phyloP scores from a whole-genome alignment of 2,888 invertebrate species.

The Dolomedes plantarius region DNA sequence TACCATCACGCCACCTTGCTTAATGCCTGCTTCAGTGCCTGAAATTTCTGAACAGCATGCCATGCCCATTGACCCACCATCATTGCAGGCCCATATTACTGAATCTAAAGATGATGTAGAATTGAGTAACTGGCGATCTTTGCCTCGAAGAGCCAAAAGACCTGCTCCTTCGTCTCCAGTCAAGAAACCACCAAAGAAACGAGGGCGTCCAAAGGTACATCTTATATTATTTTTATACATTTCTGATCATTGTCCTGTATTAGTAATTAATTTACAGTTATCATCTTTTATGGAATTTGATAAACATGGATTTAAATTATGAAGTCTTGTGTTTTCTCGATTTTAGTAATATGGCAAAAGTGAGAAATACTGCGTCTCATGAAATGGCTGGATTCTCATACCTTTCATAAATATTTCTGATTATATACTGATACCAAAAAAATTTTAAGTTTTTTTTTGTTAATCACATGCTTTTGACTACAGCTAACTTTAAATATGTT shows the following conservation, averaged over 20 bases:
- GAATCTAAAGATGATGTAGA: constrained; percentile 43
- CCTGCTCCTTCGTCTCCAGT: constrained; percentile 46
- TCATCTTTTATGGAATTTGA: too few relatives aligned
- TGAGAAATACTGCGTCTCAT: too few relatives aligned
- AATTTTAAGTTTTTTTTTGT: too few relatives aligned
- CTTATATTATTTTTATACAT: too few relatives aligned
- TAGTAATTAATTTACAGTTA: too few relatives aligned
- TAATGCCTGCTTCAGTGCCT: not conserved
- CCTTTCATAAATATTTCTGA: too few relatives aligned
- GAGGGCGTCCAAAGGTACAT: constrained; percentile 58
- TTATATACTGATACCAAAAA: too few relatives aligned
- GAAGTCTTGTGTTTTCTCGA: not conserved
- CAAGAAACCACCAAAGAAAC: constrained; percentile 53
- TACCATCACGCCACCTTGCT: constrained; percentile 18
- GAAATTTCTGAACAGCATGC: constrained; percentile 21
- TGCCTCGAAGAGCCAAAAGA: constrained; percentile 59
- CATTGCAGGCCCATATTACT: constrained; percentile 27
- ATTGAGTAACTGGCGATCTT: constrained; percentile 33
- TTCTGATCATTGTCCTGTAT: too few relatives aligned
- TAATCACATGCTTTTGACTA: too few relatives aligned
- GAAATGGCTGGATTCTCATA: too few relatives aligned
- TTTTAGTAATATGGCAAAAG: not conserved
- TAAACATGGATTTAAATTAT: too few relatives aligned
- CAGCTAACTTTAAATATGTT: too few relatives aligned
- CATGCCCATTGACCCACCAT: constrained; percentile 19